These are phyloP conservation scores for Drosophila prolongata DNA, from an alignment of 2,888 invertebrate genomes.

Conservation along the genomic window DNA sequence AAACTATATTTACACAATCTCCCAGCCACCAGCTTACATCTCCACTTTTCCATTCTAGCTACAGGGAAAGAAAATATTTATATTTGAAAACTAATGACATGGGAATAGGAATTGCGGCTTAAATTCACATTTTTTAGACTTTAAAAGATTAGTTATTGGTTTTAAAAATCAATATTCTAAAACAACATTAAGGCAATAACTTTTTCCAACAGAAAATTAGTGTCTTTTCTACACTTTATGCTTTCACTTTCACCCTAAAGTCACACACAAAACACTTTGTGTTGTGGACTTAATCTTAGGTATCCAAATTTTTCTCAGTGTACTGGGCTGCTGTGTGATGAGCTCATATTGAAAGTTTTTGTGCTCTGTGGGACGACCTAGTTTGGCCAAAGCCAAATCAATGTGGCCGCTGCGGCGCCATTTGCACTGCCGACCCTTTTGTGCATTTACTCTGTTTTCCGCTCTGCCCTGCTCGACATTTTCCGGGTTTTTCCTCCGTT, in stretches of 20 bases:
- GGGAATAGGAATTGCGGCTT: no score
- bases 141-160: no score
- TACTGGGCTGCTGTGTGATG: constrained; percentile 55
- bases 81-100: no score
- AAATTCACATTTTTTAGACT: no score
- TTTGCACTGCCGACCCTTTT: constrained; percentile 72
- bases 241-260: no score
- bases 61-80: constrained; percentile 8
- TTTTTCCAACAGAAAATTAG: no score
- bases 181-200: no score
- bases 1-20: constrained; percentile 44
- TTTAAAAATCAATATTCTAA: no score
- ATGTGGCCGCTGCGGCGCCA: constrained; percentile 79
- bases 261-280: no score
- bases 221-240: no score
- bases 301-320: neutral
- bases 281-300: no score
- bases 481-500: constrained; percentile 34
- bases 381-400: constrained; percentile 79
- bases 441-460: constrained; percentile 52
- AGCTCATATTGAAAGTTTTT: constrained; percentile 78
- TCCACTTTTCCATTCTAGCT: constrained; percentile 17
- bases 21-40: constrained; percentile 3
- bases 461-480: constrained; percentile 30
- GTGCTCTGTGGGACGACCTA: constrained; percentile 72